Evolutionary conservation across 2,797 vertebrate genomes (phyloP).

Genomic region (Pterois miles): DNA sequence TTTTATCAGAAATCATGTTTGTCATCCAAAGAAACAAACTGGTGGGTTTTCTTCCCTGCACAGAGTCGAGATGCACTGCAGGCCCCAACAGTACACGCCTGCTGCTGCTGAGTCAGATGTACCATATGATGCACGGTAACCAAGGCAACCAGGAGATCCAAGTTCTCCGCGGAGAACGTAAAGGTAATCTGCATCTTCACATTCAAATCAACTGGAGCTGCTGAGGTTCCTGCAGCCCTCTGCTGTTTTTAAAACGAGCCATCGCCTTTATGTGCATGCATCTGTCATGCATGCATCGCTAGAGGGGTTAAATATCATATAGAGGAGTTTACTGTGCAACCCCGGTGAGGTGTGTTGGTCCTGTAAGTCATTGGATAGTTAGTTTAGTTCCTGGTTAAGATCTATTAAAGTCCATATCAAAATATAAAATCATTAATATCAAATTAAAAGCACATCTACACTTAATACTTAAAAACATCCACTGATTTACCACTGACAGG

Average conservation of each 20-base stretch:
- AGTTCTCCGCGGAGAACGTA: slow-evolving; percentile 71
- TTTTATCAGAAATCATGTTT: neutral
- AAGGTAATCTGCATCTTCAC: slow-evolving; percentile 80
- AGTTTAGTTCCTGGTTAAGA: slow-evolving; percentile 53
- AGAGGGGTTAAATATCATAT: slow-evolving; percentile 19
- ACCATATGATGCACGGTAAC: slow-evolving; percentile 58
- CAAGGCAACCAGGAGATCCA: slow-evolving; percentile 76
- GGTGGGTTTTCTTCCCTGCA: neutral
- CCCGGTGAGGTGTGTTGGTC: slow-evolving; percentile 56
- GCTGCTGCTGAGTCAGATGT: slow-evolving; percentile 28
- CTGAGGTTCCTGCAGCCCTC: slow-evolving; percentile 28
- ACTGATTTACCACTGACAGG: slow-evolving; percentile 27
- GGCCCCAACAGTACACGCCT: neutral
- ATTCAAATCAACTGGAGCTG: slow-evolving; percentile 57
- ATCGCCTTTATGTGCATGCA: slow-evolving; percentile 37
- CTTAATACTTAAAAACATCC: slow-evolving; percentile 33
- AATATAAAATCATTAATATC: slow-evolving; percentile 60
- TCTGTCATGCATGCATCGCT: slow-evolving; percentile 39
- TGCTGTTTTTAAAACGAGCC: slow-evolving; percentile 1
- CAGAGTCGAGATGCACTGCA: neutral
- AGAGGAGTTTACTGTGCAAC: slow-evolving; percentile 17
- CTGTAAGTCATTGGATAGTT: slow-evolving; percentile 30
- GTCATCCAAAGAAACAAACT: neutral
- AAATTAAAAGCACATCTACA: slow-evolving; percentile 53
- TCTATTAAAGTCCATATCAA: slow-evolving; percentile 48